A percentile compares a stretch with the other conserved stretches of the same genome.
Conservation (phyloP, 2,113 vertebrate genomes). For the Athene cunicularia region DNA sequence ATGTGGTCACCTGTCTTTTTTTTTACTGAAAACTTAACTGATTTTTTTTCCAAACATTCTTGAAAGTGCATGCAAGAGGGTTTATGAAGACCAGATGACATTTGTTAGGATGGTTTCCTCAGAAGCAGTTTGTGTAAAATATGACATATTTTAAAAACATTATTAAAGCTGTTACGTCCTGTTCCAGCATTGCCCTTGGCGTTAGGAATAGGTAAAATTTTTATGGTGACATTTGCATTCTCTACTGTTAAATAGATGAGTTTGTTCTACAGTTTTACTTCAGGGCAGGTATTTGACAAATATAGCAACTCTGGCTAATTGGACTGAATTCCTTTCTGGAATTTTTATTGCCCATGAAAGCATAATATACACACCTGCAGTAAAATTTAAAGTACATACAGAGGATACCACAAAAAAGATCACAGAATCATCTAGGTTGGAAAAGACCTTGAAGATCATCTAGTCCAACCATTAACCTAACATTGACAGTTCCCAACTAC, state of each 20-base stretch:
- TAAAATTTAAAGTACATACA: background rate
- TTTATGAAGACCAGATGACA: background rate
- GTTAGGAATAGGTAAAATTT: constrained; percentile 24
- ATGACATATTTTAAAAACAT: background rate
- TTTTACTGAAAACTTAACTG: background rate
- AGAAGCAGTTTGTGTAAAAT: background rate
- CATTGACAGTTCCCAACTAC: too few species aligned
- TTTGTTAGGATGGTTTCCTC: constrained; percentile 28
- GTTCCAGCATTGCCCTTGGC: background rate
- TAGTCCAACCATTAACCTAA: too few species aligned
- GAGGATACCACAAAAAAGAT: background rate
- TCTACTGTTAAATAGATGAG: background rate
- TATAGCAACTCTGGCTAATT: background rate
- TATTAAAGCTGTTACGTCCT: background rate
- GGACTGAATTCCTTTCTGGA: background rate
- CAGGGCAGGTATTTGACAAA: constrained; percentile 12
- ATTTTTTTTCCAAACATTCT: background rate
- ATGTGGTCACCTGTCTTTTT: background rate
- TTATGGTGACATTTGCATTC: constrained; percentile 13
- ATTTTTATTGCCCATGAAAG: background rate
- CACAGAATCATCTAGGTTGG: too few species aligned
- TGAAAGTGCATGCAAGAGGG: background rate
- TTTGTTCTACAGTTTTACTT: constrained; percentile 33
- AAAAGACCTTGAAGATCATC: too few species aligned
- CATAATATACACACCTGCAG: background rate